A percentile compares a stretch with the other conserved stretches of the same genome.
These are phyloP conservation scores for Bilobella aurantiaca DNA, from an alignment of 1,140 invertebrate species.

Conservation along the genomic window DNA sequence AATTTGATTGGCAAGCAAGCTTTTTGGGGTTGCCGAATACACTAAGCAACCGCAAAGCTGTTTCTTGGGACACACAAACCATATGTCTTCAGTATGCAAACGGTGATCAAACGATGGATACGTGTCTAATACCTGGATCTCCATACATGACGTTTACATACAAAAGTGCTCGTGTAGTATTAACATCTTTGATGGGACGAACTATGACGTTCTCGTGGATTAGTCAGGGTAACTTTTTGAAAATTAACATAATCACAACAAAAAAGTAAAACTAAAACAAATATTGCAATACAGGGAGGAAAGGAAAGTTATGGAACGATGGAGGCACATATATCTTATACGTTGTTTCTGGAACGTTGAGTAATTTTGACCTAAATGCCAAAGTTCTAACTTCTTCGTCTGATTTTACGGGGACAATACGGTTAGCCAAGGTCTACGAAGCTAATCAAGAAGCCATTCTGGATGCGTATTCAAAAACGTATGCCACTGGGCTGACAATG, in stretches of 20 bases:
- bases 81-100: neutral
- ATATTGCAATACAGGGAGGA: neutral
- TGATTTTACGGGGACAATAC: constrained; percentile 22
- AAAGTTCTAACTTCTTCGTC: constrained; percentile 3
- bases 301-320: neutral
- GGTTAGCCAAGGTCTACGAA: constrained; percentile 25
- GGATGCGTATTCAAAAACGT: constrained; percentile 12
- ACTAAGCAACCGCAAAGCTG: constrained; percentile 1
- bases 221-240: constrained; percentile 12
- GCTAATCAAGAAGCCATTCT: constrained; percentile 20
- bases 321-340: constrained; percentile 18
- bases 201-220: constrained; percentile 11
- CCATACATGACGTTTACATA: constrained; percentile 25
- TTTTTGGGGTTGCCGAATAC: constrained; percentile 15
- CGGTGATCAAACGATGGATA: constrained; percentile 14
- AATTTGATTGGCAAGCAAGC: constrained; percentile 11
- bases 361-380: neutral
- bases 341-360: constrained; percentile 3
- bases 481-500: constrained; percentile 12
- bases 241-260: neutral
- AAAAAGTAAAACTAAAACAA: neutral
- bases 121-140: constrained; percentile 20
- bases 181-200: constrained; percentile 12
- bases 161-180: constrained; percentile 11
- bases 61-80: constrained; percentile 13